These are phyloP conservation scores for Lacanobia wlatinum DNA, from an alignment of 2,888 invertebrate genomes.

Conservation along the genomic window DNA sequence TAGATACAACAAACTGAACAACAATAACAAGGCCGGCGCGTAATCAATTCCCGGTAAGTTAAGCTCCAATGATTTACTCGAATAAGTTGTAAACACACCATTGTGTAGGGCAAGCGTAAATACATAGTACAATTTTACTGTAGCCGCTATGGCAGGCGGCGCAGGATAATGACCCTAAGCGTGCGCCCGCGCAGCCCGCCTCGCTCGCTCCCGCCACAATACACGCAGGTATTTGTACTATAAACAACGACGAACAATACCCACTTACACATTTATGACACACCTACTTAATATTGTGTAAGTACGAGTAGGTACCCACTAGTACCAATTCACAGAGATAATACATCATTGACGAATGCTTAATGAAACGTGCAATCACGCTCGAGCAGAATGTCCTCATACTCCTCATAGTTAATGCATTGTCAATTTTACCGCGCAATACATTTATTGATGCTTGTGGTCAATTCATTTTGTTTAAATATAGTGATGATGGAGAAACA, in stretches of 20 bases:
- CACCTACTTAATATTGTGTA: conserved; percentile 70
- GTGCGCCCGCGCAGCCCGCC: conserved; percentile 65
- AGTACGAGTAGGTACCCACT: conserved; percentile 35
- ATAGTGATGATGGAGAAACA: conserved; percentile 45
- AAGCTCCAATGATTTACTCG: conserved; percentile 67
- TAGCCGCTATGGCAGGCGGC: conserved; percentile 60
- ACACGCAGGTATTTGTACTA: conserved; percentile 71
- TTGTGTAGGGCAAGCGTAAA: conserved; percentile 66
- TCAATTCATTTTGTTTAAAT: conserved; percentile 44
- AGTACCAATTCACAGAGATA: conserved; percentile 54
- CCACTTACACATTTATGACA: conserved; percentile 66
- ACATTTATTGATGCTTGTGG: conserved; percentile 32
- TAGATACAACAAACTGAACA: conserved; percentile 47
- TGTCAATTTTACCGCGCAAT: conserved; percentile 31
- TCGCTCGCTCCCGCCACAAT: conserved; percentile 66
- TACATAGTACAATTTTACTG: conserved; percentile 69
- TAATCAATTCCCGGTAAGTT: conserved; percentile 66
- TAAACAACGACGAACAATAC: conserved; percentile 64
- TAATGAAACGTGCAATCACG: conserved; percentile 44
- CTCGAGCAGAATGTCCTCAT: conserved; percentile 31
- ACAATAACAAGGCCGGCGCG: conserved; percentile 60
- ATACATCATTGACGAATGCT: conserved; percentile 47
- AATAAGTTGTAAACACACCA: conserved; percentile 68
- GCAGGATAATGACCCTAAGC: conserved; percentile 72
- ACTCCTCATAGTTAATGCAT: conserved; percentile 16